phyloP scores from a whole-genome alignment of 2,888 invertebrate species.

The Lampropteryx suffumata region DNA sequence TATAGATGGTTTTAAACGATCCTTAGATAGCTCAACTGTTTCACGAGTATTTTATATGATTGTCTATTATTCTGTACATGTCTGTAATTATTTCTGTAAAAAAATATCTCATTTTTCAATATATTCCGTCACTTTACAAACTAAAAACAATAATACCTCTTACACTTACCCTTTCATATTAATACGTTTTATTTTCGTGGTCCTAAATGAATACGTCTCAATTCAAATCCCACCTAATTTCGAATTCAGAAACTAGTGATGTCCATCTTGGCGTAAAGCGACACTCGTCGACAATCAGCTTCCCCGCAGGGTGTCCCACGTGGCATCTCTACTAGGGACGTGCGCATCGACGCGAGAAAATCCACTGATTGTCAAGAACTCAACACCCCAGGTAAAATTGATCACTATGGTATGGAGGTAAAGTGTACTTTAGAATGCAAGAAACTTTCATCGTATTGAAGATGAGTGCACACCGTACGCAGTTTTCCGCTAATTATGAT shows the following conservation, averaged over 20 bases:
- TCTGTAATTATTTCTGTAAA: no score
- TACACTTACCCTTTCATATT: no score
- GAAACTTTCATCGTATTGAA: slow-evolving; percentile 38
- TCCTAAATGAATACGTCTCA: slow-evolving; percentile 20
- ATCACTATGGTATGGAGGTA: slow-evolving; percentile 25
- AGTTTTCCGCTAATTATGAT: slow-evolving; percentile 72
- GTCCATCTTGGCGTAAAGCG: slow-evolving; percentile 69
- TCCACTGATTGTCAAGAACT: slow-evolving; percentile 49
- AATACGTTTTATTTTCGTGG: no score
- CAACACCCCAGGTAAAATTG: slow-evolving; percentile 23
- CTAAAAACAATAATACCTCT: no score
- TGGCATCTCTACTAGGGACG: slow-evolving; percentile 58
- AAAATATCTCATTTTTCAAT: no score
- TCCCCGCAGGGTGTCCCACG: slow-evolving; percentile 74
- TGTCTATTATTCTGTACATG: no score
- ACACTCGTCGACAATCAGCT: slow-evolving; percentile 73
- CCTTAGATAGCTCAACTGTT: no score
- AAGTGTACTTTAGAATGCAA: slow-evolving; percentile 12
- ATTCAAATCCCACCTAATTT: slow-evolving; percentile 37
- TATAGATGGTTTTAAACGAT: no score
- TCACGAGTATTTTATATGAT: no score
- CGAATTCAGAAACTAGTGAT: slow-evolving; percentile 55
- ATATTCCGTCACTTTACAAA: no score
- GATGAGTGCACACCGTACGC: slow-evolving; percentile 53
- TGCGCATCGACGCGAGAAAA: slow-evolving; percentile 61